These are phyloP conservation scores for Xanthia togata DNA, from an alignment of 2,888 invertebrate species.

Conservation along the genomic window DNA sequence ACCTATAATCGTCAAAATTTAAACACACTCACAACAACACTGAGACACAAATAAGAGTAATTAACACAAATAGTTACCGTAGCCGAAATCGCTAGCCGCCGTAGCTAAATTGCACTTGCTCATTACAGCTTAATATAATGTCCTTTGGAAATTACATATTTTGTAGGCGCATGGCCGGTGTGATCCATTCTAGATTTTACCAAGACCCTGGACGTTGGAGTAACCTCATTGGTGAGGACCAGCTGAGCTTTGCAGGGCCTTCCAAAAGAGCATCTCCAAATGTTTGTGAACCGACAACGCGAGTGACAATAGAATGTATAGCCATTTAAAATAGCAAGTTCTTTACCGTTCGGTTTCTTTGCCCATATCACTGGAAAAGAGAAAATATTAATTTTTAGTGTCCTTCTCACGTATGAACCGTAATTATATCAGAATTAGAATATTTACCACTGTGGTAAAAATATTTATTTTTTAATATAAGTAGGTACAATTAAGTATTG, in stretches of 20 bases:
- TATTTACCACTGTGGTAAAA: neutral
- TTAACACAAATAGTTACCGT: neutral
- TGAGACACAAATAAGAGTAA: neutral
- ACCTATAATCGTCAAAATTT: neutral
- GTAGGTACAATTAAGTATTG: too few relatives aligned
- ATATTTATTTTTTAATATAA: too few relatives aligned
- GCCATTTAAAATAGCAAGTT: conserved; percentile 66
- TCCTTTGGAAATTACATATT: too few relatives aligned
- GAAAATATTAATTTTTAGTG: too few relatives aligned
- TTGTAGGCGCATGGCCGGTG: too few relatives aligned
- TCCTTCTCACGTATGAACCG: neutral
- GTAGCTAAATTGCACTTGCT: too few relatives aligned
- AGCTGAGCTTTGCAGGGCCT: conserved; percentile 64
- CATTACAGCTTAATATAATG: too few relatives aligned
- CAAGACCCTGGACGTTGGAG: too few relatives aligned
- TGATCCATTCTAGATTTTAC: too few relatives aligned
- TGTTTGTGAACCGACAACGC: conserved; percentile 31
- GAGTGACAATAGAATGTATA: conserved; percentile 68
- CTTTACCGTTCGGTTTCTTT: conserved; percentile 60
- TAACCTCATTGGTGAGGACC: too few relatives aligned
- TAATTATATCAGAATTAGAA: neutral
- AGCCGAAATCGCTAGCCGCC: too few relatives aligned
- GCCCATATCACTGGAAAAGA: conserved; percentile 49
- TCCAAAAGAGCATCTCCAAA: conserved; percentile 70
- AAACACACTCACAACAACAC: neutral